Percentiles rank a stretch among this genome's conserved stretches.
Conservation (phyloP, 2,888 invertebrate species). For the Helleia helle region DNA sequence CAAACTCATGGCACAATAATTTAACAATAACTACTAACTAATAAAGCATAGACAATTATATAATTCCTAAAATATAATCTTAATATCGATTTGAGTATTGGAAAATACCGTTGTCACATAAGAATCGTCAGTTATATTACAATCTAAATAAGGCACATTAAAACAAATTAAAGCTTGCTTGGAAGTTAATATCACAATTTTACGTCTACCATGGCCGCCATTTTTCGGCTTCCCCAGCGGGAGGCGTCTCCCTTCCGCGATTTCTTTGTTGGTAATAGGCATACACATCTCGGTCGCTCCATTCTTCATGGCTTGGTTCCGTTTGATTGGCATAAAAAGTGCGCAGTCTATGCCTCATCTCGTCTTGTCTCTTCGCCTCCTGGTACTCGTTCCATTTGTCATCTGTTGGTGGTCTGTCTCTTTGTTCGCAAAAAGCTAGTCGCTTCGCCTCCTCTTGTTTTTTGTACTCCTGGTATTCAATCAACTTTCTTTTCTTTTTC, state of each 20-base stretch:
- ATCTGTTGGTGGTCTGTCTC: constrained; percentile 46
- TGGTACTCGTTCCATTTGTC: constrained; percentile 12
- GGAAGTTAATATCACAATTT: constrained; percentile 67
- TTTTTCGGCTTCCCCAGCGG: constrained; percentile 40
- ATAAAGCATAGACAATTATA: constrained; percentile 10
- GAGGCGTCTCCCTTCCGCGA: neutral
- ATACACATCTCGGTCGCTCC: neutral
- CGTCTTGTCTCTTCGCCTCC: neutral
- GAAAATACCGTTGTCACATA: constrained; percentile 4
- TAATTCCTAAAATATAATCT: constrained; percentile 1
- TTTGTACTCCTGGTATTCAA: constrained; percentile 70
- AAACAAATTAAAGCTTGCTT: constrained; percentile 69
- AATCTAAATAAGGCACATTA: constrained; percentile 38
- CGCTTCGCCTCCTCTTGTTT: constrained; percentile 65
- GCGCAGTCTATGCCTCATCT: neutral
- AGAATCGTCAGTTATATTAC: constrained; percentile 8
- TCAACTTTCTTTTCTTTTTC: constrained; percentile 69
- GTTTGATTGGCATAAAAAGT: neutral
- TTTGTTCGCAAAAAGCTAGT: constrained; percentile 51
- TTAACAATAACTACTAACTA: constrained; percentile 10
- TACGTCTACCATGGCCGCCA: constrained; percentile 60
- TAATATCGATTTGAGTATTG: constrained; percentile 1
- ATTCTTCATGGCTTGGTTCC: constrained; percentile 1
- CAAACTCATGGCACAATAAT: constrained; percentile 55
- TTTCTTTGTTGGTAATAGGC: constrained; percentile 1